Evolutionary conservation across 2,797 vertebrate species (phyloP), one percentile per base, ranked within the genome.

Genomic region (Stomatorhinus walkeri): DNA sequence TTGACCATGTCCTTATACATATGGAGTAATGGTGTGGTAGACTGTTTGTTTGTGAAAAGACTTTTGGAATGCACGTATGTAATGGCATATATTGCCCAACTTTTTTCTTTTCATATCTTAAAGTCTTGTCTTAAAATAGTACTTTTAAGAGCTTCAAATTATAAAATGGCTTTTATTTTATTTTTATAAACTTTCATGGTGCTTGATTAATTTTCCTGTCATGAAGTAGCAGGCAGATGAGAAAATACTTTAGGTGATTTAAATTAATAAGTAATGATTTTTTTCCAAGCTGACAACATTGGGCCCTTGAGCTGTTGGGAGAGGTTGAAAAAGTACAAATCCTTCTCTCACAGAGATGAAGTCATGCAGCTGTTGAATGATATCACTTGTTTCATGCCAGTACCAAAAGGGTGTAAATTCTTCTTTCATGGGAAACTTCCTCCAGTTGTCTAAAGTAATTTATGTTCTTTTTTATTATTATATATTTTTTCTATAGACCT

Each of bases 341-440:
- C 36, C 24, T 56, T 43, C 52, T 5, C 51, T 32, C 40, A 51
- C n/a, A 24, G n/a, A 59, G 85, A 32, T 87, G 85, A 59, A 36
- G 16, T 54, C 51, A 36, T 59, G 52, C 85, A 87, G 85, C 85
- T 87, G 85, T 87, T 87, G 52, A 51, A 40, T 87, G 24, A 28
- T 8, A 36, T 87, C 85, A 87, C 51, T 56, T 87, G 28, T 56
- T 54, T 54, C 52, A 36, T 87, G 16, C 16, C 51, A 87, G 49
- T 32, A 85, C 83, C 72, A 28, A 85, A 85, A 85, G 46, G 46
- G 81, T 84, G 40, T 48, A 84, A 46, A 84, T 52, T 86, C 49
- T 24, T 86, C 10, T 16, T 32, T 59, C 22, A 87, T 87, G 85
- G 85, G 85, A 86, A 86, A 86, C 84, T 86, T 86, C 84, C 84